phyloP scores from a whole-genome alignment of 2,888 invertebrate species.

The Xanthia icteritia region DNA sequence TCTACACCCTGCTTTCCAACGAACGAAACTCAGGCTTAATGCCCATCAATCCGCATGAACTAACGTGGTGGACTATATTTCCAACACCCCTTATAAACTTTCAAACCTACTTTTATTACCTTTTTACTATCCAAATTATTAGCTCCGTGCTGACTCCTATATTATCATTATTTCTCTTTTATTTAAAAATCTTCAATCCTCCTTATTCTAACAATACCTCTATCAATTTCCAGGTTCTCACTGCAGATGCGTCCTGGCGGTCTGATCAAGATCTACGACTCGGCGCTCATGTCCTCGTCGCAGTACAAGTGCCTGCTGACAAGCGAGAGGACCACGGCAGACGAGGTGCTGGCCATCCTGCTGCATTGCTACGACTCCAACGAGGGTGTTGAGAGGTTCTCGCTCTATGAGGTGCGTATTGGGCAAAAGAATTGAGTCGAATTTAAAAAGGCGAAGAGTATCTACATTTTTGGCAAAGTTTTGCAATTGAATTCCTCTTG shows the following conservation, averaged over 20 bases:
- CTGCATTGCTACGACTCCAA: slow-evolving; percentile 96
- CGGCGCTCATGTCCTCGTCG: slow-evolving; percentile 96
- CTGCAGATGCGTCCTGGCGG: slow-evolving; percentile 97
- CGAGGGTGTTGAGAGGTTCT: slow-evolving; percentile 96
- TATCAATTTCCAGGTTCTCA: slow-evolving; percentile 92
- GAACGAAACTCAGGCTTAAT: background rate
- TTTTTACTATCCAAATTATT: background rate
- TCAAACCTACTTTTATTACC: background rate
- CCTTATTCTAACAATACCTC: background rate
- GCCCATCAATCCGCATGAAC: background rate
- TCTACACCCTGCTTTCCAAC: background rate
- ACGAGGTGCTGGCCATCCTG: slow-evolving; percentile 95
- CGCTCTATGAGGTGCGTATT: slow-evolving; percentile 94
- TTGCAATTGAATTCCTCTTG: background rate
- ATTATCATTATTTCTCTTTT: too few species aligned
- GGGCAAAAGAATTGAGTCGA: background rate
- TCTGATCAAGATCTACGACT: slow-evolving; percentile 97
- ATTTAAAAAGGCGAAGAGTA: background rate
- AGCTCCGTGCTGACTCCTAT: background rate
- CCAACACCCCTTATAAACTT: background rate
- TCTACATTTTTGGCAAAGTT: background rate
- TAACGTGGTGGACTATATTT: background rate
- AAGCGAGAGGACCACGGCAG: slow-evolving; percentile 96
- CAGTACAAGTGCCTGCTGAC: slow-evolving; percentile 97
- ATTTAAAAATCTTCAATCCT: background rate